Evolutionary conservation across 2,797 vertebrate genomes (phyloP).

Genomic region (Paratrypauchen microcephalus): DNA sequence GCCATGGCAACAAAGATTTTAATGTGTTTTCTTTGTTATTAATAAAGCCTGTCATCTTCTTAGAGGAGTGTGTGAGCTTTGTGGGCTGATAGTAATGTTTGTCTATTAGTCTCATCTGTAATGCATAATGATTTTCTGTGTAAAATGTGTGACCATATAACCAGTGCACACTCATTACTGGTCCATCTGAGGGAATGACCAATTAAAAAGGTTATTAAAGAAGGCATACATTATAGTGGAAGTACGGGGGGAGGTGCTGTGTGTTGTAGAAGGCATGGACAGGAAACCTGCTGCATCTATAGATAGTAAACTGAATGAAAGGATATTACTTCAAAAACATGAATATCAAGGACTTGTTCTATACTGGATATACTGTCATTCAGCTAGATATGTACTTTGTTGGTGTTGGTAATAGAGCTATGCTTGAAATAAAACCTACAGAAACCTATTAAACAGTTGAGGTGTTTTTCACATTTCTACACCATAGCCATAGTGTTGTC

Average conservation of each 20-base stretch:
- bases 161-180: slow-evolving; percentile 39
- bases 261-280: slow-evolving; percentile 27
- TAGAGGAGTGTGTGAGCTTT: slow-evolving; percentile 20
- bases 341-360: background rate
- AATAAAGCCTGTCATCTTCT: slow-evolving; percentile 49
- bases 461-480: background rate
- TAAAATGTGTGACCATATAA: slow-evolving; percentile 26
- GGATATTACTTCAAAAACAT: background rate
- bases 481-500: too few species aligned
- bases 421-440: background rate
- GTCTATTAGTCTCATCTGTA: slow-evolving; percentile 24
- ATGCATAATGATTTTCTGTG: slow-evolving; percentile 25
- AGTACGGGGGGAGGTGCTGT: background rate
- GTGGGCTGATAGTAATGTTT: slow-evolving; percentile 24
- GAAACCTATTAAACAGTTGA: background rate
- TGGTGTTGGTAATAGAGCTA: background rate
- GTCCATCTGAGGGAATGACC: slow-evolving; percentile 48
- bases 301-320: slow-evolving; percentile 1
- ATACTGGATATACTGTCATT: background rate
- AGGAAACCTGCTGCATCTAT: slow-evolving; percentile 5
- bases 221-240: slow-evolving; percentile 26
- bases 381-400: background rate
- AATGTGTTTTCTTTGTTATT: slow-evolving; percentile 54
- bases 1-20: slow-evolving; percentile 51
- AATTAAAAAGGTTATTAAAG: slow-evolving; percentile 65